Percentiles rank a stretch among this genome's conserved stretches.
Evolutionary conservation across 2,113 vertebrate genomes (phyloP).

Genomic region (Lates calcarifer): DNA sequence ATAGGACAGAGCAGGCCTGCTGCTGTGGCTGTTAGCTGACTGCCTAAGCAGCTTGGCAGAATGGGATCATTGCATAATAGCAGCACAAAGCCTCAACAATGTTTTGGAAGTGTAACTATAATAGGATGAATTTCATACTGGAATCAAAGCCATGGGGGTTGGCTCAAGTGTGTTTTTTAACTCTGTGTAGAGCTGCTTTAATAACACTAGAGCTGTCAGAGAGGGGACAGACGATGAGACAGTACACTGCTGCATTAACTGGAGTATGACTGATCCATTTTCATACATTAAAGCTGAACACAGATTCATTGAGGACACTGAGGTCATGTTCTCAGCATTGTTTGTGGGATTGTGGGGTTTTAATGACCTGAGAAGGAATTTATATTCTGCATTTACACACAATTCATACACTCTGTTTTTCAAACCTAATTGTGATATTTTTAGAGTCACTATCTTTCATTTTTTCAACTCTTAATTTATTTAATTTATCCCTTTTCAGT

Average conservation of each 20-base stretch:
- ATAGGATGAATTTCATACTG: constrained; percentile 59
- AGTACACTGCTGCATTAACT: not conserved
- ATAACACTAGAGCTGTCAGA: constrained; percentile 30
- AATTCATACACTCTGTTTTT: not conserved
- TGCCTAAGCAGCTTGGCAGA: constrained; percentile 57
- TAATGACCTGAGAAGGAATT: not conserved
- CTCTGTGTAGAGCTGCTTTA: constrained; percentile 29
- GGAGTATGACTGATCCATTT: constrained; percentile 7
- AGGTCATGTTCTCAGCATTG: not conserved
- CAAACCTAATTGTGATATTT: not conserved
- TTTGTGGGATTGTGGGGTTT: not conserved
- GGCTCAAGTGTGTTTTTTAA: constrained; percentile 21
- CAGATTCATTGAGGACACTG: not conserved
- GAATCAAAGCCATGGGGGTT: constrained; percentile 39
- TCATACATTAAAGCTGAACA: constrained; percentile 12
- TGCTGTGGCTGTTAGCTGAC: constrained; percentile 40
- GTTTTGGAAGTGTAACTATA: constrained; percentile 56
- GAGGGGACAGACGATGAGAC: not conserved
- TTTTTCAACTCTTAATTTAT: not conserved
- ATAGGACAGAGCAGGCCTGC: constrained; percentile 19
- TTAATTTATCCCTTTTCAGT: not conserved
- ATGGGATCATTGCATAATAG: constrained; percentile 41
- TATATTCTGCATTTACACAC: not conserved
- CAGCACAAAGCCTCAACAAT: constrained; percentile 41
- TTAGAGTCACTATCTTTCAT: not conserved